Evolutionary conservation across 2,797 vertebrate genomes (phyloP).

Genomic region (Lithobates sylvaticus): DNA sequence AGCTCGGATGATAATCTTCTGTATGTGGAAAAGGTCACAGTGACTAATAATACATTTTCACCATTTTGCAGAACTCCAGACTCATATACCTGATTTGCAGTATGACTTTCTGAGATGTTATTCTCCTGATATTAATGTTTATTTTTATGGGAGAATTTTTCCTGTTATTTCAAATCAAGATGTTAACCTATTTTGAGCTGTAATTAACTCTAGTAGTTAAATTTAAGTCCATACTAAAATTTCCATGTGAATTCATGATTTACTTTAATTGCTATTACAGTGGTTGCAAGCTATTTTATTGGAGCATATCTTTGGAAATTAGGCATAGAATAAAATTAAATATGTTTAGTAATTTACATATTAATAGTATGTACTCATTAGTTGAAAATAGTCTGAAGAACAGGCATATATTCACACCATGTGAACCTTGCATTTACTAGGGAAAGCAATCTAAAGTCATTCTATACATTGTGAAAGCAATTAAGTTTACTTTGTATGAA

Average conservation of each 20-base stretch:
- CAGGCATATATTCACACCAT: too few species aligned
- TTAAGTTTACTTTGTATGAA: too few species aligned
- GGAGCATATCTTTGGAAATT: neutral
- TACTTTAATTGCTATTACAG: neutral
- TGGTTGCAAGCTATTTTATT: neutral
- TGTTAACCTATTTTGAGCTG: constrained; percentile 1
- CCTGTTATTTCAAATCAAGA: constrained; percentile 4
- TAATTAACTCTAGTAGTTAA: neutral
- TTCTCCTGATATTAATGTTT: constrained; percentile 29
- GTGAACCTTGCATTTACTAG: too few species aligned
- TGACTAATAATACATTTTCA: constrained; percentile 34
- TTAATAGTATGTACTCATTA: too few species aligned
- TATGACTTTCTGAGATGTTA: constrained; percentile 22
- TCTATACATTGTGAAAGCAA: too few species aligned
- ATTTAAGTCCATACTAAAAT: neutral
- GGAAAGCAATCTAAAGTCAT: too few species aligned
- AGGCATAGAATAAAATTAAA: neutral
- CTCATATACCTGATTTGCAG: constrained; percentile 26
- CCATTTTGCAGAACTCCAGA: constrained; percentile 27
- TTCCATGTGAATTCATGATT: neutral
- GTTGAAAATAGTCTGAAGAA: too few species aligned
- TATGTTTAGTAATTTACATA: neutral
- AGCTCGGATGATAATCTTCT: constrained; percentile 16
- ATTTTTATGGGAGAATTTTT: constrained; percentile 7
- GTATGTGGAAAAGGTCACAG: constrained; percentile 35